A percentile compares a stretch with the other conserved stretches of the same genome.
Conservation (phyloP, 23 tunicate genomes). For the Halocynthia roretzi region DNA sequence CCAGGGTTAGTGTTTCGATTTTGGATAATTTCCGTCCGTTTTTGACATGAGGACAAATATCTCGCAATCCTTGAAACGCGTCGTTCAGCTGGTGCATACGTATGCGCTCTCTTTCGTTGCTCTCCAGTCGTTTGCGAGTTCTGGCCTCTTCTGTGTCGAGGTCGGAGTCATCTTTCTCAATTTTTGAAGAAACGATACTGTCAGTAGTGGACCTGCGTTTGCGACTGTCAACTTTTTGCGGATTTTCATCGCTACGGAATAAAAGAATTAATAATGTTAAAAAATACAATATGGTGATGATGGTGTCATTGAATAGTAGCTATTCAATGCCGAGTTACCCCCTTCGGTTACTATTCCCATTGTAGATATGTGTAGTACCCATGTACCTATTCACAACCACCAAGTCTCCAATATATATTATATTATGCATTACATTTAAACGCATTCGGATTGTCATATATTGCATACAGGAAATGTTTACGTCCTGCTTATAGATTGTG, state of each 20-base stretch:
- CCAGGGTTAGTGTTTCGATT: constrained; percentile 73
- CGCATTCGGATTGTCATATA: too few relatives aligned
- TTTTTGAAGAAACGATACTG: neutral
- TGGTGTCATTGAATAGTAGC: too few relatives aligned
- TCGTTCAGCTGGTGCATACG: constrained; percentile 87
- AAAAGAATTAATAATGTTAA: neutral
- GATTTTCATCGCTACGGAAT: neutral
- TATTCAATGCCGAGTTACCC: too few relatives aligned
- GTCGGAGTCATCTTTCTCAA: neutral
- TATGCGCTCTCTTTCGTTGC: constrained; percentile 77
- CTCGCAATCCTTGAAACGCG: constrained; percentile 87
- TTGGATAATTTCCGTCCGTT: constrained; percentile 81
- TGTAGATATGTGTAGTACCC: too few relatives aligned
- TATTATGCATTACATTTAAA: too few relatives aligned
- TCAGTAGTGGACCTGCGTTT: neutral
- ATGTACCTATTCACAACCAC: too few relatives aligned
- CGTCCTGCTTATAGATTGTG: too few relatives aligned
- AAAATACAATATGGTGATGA: too few relatives aligned
- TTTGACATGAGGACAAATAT: constrained; percentile 78
- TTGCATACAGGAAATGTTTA: too few relatives aligned
- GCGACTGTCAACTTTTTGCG: neutral
- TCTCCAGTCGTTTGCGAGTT: constrained; percentile 57
- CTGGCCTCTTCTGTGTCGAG: constrained; percentile 21
- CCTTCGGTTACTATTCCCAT: too few relatives aligned
- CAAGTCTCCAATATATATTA: too few relatives aligned